Evolutionary conservation across 2,888 invertebrate genomes (phyloP).

Genomic region (Scrobipalpa atriplicella): DNA sequence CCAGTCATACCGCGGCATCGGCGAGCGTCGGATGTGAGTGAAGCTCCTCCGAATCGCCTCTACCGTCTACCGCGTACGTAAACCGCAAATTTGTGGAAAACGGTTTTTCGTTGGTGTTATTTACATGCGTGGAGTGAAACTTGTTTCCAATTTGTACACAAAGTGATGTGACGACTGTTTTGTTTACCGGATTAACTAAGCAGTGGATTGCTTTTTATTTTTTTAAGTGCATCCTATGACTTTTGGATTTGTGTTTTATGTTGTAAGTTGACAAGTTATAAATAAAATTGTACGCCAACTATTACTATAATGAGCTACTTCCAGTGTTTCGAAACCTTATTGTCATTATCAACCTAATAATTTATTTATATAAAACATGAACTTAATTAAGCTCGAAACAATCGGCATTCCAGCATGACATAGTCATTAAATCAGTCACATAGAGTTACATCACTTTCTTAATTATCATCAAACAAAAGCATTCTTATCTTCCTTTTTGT

Average conservation of each 20-base stretch:
- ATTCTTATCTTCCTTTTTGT: slow-evolving; percentile 36
- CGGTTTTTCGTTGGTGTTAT: slow-evolving; percentile 69
- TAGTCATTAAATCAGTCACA: slow-evolving; percentile 16
- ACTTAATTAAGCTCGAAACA: slow-evolving; percentile 23
- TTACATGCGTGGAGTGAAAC: slow-evolving; percentile 75
- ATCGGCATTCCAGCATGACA: slow-evolving; percentile 4
- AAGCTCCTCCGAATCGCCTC: slow-evolving; percentile 31
- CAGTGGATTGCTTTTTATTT: slow-evolving; percentile 49
- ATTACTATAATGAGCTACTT: not conserved
- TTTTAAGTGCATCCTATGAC: slow-evolving; percentile 50
- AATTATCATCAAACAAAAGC: slow-evolving; percentile 30
- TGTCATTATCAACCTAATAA: not conserved
- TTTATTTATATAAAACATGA: slow-evolving; percentile 13
- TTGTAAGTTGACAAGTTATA: slow-evolving; percentile 42
- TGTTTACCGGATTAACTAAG: slow-evolving; percentile 42
- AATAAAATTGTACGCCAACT: not conserved
- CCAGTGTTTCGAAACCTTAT: not conserved
- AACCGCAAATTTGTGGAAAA: slow-evolving; percentile 64
- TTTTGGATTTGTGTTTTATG: slow-evolving; percentile 59
- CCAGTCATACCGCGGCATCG: slow-evolving; percentile 61
- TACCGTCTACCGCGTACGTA: slow-evolving; percentile 38
- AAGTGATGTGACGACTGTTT: slow-evolving; percentile 59
- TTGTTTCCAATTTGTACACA: slow-evolving; percentile 60
- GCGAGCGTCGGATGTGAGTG: slow-evolving; percentile 53
- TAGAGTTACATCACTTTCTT: slow-evolving; percentile 21